Conservation (phyloP, 2,113 vertebrate genomes). For the Potamarius usumacintae region DNA sequence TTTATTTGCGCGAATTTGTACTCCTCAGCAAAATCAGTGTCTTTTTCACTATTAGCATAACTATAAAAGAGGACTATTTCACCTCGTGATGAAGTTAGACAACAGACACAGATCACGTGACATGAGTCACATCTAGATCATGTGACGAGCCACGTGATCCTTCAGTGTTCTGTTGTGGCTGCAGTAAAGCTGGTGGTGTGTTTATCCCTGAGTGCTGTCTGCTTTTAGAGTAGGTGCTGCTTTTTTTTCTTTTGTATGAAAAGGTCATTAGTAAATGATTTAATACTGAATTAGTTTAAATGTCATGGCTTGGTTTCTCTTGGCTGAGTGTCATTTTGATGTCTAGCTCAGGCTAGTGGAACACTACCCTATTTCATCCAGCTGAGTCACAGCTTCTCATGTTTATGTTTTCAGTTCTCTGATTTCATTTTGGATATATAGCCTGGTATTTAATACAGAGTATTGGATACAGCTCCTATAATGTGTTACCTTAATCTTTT, state of each 20-base stretch:
- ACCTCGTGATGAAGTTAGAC: background rate
- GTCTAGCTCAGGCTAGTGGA: background rate
- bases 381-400: background rate
- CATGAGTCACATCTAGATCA: background rate
- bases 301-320: background rate
- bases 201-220: too few species aligned
- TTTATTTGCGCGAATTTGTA: background rate
- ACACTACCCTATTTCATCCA: background rate
- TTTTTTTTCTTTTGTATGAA: background rate
- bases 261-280: background rate
- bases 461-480: background rate
- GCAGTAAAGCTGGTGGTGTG: too few species aligned
- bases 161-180: background rate
- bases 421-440: background rate
- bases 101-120: background rate
- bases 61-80: background rate
- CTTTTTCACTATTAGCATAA: background rate
- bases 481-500: background rate
- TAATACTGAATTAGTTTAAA: background rate
- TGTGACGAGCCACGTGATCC: constrained; percentile 6
- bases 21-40: background rate
- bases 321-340: background rate
- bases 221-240: background rate
- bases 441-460: background rate
- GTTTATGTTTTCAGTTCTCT: background rate